Base-by-base conservation (phyloP, 2,113 vertebrate genomes). In the Ovis aries region DNA sequence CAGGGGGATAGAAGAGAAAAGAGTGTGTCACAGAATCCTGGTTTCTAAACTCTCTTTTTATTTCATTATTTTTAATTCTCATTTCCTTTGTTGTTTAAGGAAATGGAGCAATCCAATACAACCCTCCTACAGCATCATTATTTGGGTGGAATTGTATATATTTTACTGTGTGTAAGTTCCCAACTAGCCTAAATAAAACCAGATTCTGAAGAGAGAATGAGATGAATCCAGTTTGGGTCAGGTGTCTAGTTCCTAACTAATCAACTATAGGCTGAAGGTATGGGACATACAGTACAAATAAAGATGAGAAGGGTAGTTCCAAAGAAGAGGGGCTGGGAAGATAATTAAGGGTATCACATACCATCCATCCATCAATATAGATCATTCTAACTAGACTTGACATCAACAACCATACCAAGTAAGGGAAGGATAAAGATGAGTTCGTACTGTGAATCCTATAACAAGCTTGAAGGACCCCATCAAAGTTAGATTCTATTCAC, bases 11-110 rank as follows among this genome's bases (percentile, higher is more conserved):
- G 15, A 81, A 80, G 40, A 57, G 25, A 82, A 45, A 43, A 57
- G 31, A 62, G 6, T 78, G 25, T 74, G 21, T 80, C 55, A 16
- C 16, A 48, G 48, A 97, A 64, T 83, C 36, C 45, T 29, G 9
- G 87, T 78, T 71, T 21, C 43, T 81, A 13, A 77, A 53, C 14
- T 82, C 33, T 94, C 15, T 77, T 71, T 81, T 57, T 55, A 88
- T 94, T 96, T 83, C 7, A 94, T 52, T 74, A 64, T 55, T 94
- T 93, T 87, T n/a, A 98, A 89, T 52, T 52, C 16, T 91, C 7
- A 15, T 12, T 95, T 45, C 25, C 12, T 48, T 83, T 94, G 67
- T 7, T 40, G 53, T 36, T 90, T 90, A 92, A 85, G 27, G 13
- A 90, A 80, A 83, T 45, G 15, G 50, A 82, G 3, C 21, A 77